Percentiles rank a stretch among this genome's conserved stretches.
Evolutionary conservation across 1,140 invertebrate genomes (phyloP).

Genomic region (Chelonus insularis): DNA sequence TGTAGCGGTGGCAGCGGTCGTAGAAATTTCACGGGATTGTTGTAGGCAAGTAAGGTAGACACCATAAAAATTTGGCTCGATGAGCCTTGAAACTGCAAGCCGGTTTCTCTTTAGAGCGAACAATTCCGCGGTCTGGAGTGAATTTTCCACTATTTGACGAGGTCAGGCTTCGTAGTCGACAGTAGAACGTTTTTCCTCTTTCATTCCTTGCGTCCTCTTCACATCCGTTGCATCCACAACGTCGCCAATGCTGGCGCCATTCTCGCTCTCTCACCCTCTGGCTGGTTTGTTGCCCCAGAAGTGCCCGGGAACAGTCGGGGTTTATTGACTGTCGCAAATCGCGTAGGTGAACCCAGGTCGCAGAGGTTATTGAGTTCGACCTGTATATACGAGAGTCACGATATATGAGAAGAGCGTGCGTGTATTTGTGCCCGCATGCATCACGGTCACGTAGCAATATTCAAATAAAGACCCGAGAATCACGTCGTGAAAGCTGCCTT

Average conservation of each 20-base stretch:
- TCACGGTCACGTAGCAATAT: conserved; percentile 40
- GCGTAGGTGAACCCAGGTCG: conserved; percentile 28
- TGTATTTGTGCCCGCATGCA: conserved; percentile 23
- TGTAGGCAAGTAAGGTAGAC: background rate
- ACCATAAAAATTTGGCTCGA: background rate
- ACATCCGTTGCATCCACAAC: too few species aligned
- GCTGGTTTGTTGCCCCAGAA: conserved; percentile 13
- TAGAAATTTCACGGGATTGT: background rate
- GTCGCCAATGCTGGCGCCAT: background rate
- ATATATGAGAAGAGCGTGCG: background rate
- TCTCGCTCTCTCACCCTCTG: background rate
- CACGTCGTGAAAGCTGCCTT: conserved; percentile 16
- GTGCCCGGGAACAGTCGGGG: conserved; percentile 16
- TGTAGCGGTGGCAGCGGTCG: too few species aligned
- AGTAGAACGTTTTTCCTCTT: too few species aligned
- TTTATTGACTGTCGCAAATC: conserved; percentile 41
- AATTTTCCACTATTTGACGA: conserved; percentile 28
- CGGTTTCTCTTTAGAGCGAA: background rate
- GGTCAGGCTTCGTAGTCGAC: background rate
- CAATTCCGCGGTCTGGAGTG: background rate
- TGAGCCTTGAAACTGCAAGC: background rate
- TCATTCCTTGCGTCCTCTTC: too few species aligned
- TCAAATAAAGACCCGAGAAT: conserved; percentile 34
- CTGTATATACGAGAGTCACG: conserved; percentile 1
- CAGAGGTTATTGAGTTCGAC: conserved; percentile 36